Evolutionary conservation across 2,888 invertebrate genomes (phyloP), one percentile per base, ranked within the genome.

Genomic region (Cistogaster globosa): DNA sequence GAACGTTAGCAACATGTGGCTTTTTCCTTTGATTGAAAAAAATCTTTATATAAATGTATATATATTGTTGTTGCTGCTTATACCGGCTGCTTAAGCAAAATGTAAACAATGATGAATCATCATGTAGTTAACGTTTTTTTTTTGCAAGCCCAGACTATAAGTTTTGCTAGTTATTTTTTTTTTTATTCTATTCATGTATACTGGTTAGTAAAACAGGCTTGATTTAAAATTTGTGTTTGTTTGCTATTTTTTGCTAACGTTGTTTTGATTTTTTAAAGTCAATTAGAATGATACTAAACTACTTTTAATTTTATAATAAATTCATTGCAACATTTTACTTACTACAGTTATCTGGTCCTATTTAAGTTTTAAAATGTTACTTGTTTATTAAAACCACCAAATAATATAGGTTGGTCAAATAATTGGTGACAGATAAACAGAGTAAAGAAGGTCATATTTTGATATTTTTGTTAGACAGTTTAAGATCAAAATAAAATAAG

Each of bases 41-140:
- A 32, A 69, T 72, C 38, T 38, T 2, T 26, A 26, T 26, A 26
- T 26, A 26, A 26, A 26, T 4, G 26, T 4, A 26, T 26, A 32
- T 9, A 20, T 68, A n/a, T 16, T 69, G 18, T 57, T 75, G 63
- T 51, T 76, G 57, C 36, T 69, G 22, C 57, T 74, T 69, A 77
- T 84, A 74, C 84, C 84, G 84, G 84, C 84, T 84, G 84, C 78
- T 84, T 84, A 51, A 82, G 81, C 62, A 55, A 81, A 82, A 84
- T 69, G 84, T 84, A 84, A 84, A 84, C 84, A 84, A 74, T 84
- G 84, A 82, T 84, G 84, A 84, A 84, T 84, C 84, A 84, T 82
- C 69, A 55, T 58, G 62, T 78, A 45, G 55, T 32, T 55, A 16
- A 48, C 8, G n/a, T 36, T 48, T 45, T 32, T 26, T 38, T 53